These are phyloP conservation scores for Pseudocheirus occidentalis DNA, from an alignment of 2,797 vertebrate genomes.

Conservation along the genomic window DNA sequence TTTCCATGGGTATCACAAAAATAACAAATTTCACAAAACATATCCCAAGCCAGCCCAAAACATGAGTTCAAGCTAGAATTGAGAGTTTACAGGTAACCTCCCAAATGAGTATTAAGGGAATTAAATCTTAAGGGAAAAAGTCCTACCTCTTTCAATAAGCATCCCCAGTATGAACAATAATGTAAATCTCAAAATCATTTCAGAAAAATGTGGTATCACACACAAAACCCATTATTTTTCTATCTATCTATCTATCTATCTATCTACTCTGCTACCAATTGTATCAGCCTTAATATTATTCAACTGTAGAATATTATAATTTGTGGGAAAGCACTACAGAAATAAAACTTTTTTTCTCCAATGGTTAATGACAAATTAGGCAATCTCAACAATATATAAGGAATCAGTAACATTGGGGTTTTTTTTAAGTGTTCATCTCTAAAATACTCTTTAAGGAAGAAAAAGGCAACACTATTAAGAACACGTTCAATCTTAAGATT, in stretches of 20 bases:
- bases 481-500: not conserved
- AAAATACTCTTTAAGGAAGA: not conserved
- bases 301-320: slow-evolving; percentile 54
- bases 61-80: slow-evolving; percentile 25
- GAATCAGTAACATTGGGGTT: not conserved
- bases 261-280: slow-evolving; percentile 44
- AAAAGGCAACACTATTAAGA: not conserved
- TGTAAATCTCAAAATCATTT: slow-evolving; percentile 46
- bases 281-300: slow-evolving; percentile 49
- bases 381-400: not conserved
- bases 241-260: slow-evolving; percentile 42
- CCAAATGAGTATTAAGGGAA: slow-evolving; percentile 52
- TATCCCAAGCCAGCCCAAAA: slow-evolving; percentile 5
- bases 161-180: slow-evolving; percentile 15
- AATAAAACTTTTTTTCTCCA: not conserved
- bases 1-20: not conserved
- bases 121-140: slow-evolving; percentile 26
- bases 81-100: slow-evolving; percentile 43
- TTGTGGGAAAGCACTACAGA: not conserved
- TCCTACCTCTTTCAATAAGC: slow-evolving; percentile 24
- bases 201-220: slow-evolving; percentile 38
- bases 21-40: slow-evolving; percentile 50
- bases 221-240: slow-evolving; percentile 58
- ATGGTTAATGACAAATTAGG: not conserved
- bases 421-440: not conserved